phyloP scores from a whole-genome alignment of 2,113 vertebrate genomes.

The Sarotherodon lohbergeri region DNA sequence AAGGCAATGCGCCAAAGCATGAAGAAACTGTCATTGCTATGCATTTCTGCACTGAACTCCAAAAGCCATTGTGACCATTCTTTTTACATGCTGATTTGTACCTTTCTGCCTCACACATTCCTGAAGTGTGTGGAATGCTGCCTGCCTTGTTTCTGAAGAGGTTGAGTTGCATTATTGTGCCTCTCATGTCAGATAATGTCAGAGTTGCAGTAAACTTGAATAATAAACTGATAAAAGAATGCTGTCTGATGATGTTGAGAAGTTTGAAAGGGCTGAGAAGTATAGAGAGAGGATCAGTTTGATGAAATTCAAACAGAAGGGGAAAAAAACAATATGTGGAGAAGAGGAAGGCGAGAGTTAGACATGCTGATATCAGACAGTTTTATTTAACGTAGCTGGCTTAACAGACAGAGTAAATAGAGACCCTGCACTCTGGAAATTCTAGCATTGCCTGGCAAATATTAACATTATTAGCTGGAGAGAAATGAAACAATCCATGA shows the following conservation, averaged over 20 bases:
- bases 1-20: not conserved
- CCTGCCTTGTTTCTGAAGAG: not conserved
- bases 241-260: not conserved
- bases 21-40: not conserved
- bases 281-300: not conserved
- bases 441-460: not conserved
- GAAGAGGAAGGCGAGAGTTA: not conserved
- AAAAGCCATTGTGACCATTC: not conserved
- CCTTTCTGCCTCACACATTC: not conserved
- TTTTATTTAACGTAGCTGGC: not conserved
- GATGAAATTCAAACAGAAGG: not conserved
- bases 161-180: not conserved
- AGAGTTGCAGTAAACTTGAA: not conserved
- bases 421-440: not conserved
- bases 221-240: not conserved
- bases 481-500: not conserved
- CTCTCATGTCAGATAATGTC: not conserved
- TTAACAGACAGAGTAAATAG: conserved; percentile 25
- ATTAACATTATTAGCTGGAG: conserved; percentile 6
- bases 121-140: not conserved
- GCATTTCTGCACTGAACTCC: conserved; percentile 4
- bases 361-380: not conserved
- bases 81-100: not conserved
- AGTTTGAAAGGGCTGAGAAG: not conserved
- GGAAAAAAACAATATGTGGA: not conserved